phyloP scores from a whole-genome alignment of 2,888 invertebrate species.

The Leucoma salicis region DNA sequence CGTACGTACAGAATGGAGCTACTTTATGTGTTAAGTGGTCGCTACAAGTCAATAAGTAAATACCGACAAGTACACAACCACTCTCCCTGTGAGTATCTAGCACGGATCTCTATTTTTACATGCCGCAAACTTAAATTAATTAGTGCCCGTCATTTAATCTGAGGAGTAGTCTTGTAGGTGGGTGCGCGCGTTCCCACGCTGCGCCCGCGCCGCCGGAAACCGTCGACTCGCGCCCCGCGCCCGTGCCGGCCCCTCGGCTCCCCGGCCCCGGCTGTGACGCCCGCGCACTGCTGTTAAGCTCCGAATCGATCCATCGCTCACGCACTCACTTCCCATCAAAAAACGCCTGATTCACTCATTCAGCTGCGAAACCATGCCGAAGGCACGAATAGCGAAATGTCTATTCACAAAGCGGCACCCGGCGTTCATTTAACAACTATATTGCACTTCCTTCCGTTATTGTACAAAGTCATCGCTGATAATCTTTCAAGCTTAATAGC shows the following conservation, averaged over 20 bases:
- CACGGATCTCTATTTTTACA: conserved; percentile 60
- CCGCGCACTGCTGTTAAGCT: conserved; percentile 58
- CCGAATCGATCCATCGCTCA: conserved; percentile 68
- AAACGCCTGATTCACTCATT: conserved; percentile 53
- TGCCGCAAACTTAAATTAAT: conserved; percentile 71
- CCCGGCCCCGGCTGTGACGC: conserved; percentile 44
- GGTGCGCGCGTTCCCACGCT: conserved; percentile 77
- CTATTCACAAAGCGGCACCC: conserved; percentile 56
- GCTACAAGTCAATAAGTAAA: conserved; percentile 23
- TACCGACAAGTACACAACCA: conserved; percentile 22
- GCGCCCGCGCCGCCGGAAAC: conserved; percentile 74
- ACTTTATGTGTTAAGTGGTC: conserved; percentile 19
- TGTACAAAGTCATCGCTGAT: conserved; percentile 24
- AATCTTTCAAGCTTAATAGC: conserved; percentile 24
- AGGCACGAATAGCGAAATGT: conserved; percentile 71
- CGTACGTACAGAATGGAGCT: conserved; percentile 21
- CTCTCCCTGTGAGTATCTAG: conserved; percentile 38
- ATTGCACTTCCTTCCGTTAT: conserved; percentile 67
- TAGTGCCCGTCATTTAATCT: conserved; percentile 75
- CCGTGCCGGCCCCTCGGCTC: conserved; percentile 30
- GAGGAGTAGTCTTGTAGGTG: conserved; percentile 67
- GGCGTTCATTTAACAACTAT: conserved; percentile 54
- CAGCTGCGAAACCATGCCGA: conserved; percentile 62
- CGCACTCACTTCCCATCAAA: conserved; percentile 64
- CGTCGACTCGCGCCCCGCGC: conserved; percentile 44